These are phyloP conservation scores for Lytechinus variegatus DNA, from an alignment of 35 echinoderm and acorn worm species.

Conservation along the genomic window DNA sequence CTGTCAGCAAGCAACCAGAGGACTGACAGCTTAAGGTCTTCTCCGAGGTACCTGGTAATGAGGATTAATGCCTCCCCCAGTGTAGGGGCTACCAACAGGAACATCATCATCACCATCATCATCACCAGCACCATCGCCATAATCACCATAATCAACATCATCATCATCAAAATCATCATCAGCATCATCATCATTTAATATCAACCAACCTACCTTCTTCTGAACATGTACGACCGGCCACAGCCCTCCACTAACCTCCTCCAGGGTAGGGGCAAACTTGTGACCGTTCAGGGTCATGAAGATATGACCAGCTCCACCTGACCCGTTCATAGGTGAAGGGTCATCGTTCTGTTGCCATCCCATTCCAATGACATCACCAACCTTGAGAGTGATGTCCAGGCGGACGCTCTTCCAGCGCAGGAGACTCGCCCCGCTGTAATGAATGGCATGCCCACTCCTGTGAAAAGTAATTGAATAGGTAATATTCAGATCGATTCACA, in stretches of 20 bases:
- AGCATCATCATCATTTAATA: not conserved
- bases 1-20: too few species aligned
- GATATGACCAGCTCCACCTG: constrained; percentile 47
- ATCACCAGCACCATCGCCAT: not conserved
- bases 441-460: constrained; percentile 77
- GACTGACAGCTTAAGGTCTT: too few species aligned
- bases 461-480: not conserved
- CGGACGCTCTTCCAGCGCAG: constrained; percentile 85
- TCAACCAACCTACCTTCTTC: constrained; percentile 67
- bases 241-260: constrained; percentile 70
- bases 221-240: constrained; percentile 81
- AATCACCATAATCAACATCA: not conserved
- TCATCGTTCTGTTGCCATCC: constrained; percentile 72
- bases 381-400: constrained; percentile 68
- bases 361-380: constrained; percentile 69
- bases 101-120: not conserved
- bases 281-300: constrained; percentile 82
- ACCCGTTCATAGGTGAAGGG: not conserved
- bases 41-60: too few species aligned
- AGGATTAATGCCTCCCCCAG: too few species aligned
- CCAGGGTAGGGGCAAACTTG: constrained; percentile 63
- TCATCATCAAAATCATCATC: too few species aligned
- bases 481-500: too few species aligned
- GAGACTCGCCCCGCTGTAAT: constrained; percentile 82
- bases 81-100: too few species aligned